phyloP scores from a whole-genome alignment of 2,888 invertebrate genomes.

The Catotricha subobsoleta region DNA sequence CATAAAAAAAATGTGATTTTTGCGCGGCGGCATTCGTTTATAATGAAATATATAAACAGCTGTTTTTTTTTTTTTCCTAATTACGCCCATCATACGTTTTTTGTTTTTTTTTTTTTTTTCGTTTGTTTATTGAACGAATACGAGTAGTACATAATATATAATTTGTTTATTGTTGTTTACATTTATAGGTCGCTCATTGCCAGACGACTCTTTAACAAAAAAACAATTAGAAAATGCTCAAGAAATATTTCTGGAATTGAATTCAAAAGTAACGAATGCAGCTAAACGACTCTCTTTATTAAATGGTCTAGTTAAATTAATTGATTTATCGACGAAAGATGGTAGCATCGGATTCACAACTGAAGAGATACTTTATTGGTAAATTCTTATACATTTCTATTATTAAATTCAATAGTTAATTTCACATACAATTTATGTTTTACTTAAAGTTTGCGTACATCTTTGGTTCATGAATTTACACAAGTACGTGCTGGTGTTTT shows the following conservation, averaged over 20 bases:
- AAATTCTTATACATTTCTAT: slow-evolving; percentile 22
- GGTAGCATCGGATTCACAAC: slow-evolving; percentile 45
- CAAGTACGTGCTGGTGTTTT: slow-evolving; percentile 79
- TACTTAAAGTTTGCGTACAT: slow-evolving; percentile 61
- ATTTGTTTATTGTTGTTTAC: not conserved
- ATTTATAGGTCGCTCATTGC: not conserved
- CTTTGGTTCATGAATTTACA: slow-evolving; percentile 70
- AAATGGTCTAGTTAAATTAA: slow-evolving; percentile 71
- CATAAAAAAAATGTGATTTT: not conserved
- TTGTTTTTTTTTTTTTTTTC: not conserved
- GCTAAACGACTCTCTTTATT: slow-evolving; percentile 67
- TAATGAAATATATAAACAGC: not conserved
- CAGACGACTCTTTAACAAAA: slow-evolving; percentile 18
- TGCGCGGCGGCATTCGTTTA: not conserved
- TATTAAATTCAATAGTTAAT: no score
- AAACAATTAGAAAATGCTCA: slow-evolving; percentile 43
- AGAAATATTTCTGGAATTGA: slow-evolving; percentile 43
- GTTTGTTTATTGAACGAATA: not conserved
- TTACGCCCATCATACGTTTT: not conserved
- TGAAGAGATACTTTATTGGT: slow-evolving; percentile 73
- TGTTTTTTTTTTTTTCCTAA: not conserved
- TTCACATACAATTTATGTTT: no score
- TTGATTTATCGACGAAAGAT: slow-evolving; percentile 16
- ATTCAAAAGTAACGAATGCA: slow-evolving; percentile 41
- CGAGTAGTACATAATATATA: not conserved